A percentile compares a stretch with the other conserved stretches of the same genome.
These are phyloP conservation scores for Oncorhynchus masou DNA, from an alignment of 2,113 vertebrate genomes.

Conservation along the genomic window DNA sequence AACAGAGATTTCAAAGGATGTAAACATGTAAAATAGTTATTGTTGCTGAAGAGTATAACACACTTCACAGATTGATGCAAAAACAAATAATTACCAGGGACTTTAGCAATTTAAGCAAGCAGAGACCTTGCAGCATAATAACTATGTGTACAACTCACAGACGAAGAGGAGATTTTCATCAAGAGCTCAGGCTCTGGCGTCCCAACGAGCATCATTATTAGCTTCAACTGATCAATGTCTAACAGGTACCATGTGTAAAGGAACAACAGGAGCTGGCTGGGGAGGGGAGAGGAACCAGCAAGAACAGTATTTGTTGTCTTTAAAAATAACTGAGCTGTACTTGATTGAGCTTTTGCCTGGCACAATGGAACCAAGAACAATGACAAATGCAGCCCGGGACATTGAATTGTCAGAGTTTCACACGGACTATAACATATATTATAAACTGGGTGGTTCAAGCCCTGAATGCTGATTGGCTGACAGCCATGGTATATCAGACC, in stretches of 20 bases:
- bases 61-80: constrained; percentile 18
- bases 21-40: constrained; percentile 16
- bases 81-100: constrained; percentile 3
- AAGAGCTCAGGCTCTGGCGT: constrained; percentile 97
- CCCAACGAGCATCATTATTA: constrained; percentile 98
- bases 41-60: constrained; percentile 9
- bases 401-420: background rate
- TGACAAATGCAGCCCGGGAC: background rate
- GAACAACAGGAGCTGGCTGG: constrained; percentile 76
- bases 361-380: too few species aligned
- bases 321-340: too few species aligned
- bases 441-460: too few species aligned
- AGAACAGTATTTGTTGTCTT: too few species aligned
- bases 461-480: too few species aligned
- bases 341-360: too few species aligned
- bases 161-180: constrained; percentile 99
- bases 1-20: constrained; percentile 52
- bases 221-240: constrained; percentile 99
- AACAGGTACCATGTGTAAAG: constrained; percentile 87
- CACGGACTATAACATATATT: too few species aligned
- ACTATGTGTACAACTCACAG: constrained; percentile 84
- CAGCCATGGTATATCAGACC: too few species aligned
- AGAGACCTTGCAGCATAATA: constrained; percentile 71
- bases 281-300: constrained; percentile 16
- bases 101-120: constrained; percentile 26